Percentiles rank a stretch among this genome's conserved stretches.
Conservation (phyloP, 2,888 invertebrate species). For the Adela reaumurella region DNA sequence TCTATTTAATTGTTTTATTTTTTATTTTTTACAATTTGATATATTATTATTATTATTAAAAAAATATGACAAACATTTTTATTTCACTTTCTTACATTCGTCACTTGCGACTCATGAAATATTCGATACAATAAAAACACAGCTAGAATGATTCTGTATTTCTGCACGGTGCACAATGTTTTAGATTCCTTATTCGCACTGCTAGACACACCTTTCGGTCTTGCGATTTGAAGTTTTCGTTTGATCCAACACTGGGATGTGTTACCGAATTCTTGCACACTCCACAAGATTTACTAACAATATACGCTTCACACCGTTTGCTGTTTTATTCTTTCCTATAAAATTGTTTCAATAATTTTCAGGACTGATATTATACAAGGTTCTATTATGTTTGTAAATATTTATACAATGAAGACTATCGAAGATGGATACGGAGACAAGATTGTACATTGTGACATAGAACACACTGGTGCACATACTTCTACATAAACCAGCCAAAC, state of each 20-base stretch:
- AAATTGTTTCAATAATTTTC: neutral
- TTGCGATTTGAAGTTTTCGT: neutral
- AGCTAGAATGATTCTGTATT: neutral
- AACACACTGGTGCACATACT: conserved; percentile 49
- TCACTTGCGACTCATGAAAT: too few species aligned
- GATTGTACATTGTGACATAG: conserved; percentile 12
- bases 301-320: neutral
- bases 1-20: too few species aligned
- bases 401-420: too few species aligned
- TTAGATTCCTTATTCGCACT: neutral
- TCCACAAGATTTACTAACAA: neutral
- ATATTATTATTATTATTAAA: too few species aligned
- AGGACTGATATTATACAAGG: too few species aligned
- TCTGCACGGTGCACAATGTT: neutral
- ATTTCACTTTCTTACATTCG: too few species aligned
- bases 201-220: neutral
- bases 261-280: neutral
- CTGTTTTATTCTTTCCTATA: neutral
- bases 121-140: too few species aligned
- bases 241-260: neutral
- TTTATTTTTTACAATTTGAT: too few species aligned
- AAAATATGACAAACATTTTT: too few species aligned
- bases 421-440: neutral
- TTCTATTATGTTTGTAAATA: too few species aligned
- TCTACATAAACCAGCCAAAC: conserved; percentile 55